A percentile compares a stretch with the other conserved stretches of the same genome.
These are phyloP conservation scores for Intellagama lesueurii DNA, from an alignment of 2,797 vertebrate species.

Conservation along the genomic window DNA sequence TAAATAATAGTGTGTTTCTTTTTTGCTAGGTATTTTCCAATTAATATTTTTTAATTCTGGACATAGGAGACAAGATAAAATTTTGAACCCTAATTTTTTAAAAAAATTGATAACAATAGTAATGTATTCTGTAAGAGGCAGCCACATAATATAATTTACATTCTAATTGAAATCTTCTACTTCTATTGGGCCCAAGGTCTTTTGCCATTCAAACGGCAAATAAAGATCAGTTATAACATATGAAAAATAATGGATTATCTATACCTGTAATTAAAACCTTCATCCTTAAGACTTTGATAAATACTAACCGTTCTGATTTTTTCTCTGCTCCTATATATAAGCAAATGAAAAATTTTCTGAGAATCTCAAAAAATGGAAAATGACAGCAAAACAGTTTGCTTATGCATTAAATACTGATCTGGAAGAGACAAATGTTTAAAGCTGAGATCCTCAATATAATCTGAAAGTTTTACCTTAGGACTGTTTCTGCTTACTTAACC, in stretches of 20 bases:
- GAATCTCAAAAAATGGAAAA: conserved; percentile 47
- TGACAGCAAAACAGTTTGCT: conserved; percentile 65
- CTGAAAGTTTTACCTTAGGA: conserved; percentile 73
- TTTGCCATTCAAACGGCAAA: conserved; percentile 44
- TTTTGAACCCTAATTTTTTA: not conserved
- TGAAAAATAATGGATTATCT: not conserved
- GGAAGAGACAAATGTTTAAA: conserved; percentile 72
- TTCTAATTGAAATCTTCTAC: not conserved
- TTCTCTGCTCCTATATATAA: not conserved
- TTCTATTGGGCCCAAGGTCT: not conserved
- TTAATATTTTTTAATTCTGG: conserved; percentile 22
- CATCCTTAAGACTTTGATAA: not conserved
- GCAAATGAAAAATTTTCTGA: conserved; percentile 45
- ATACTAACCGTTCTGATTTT: too few relatives aligned
- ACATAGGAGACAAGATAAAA: conserved; percentile 53
- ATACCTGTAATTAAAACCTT: conserved; percentile 2
- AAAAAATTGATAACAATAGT: not conserved
- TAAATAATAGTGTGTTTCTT: conserved; percentile 36
- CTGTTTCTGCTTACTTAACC: conserved; percentile 76
- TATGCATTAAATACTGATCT: conserved; percentile 57
- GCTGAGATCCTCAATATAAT: conserved; percentile 65
- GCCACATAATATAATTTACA: not conserved
- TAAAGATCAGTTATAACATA: conserved; percentile 31
- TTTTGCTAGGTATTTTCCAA: conserved; percentile 52
- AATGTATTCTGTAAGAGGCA: not conserved